Evolutionary conservation across 2,888 invertebrate genomes (phyloP), one percentile per base, ranked within the genome.

Genomic region (Clepsis dumicolana): DNA sequence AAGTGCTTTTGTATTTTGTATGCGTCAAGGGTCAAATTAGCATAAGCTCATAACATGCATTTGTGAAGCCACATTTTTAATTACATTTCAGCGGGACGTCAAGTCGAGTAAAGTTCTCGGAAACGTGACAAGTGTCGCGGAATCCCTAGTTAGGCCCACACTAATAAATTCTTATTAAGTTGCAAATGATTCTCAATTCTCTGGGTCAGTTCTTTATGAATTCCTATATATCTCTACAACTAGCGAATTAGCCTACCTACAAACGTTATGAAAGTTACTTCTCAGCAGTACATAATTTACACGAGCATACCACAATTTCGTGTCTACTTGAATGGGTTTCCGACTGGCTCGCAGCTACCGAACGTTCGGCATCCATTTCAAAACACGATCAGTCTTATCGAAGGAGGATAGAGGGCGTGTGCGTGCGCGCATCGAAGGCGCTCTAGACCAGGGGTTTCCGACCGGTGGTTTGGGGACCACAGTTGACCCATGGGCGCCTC

Each of bases 351-450:
- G 79, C 81, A 73, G 91, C 93, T 93, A 92, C 91, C 87, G 90
- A 89, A 90, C 80, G 82, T 84, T 83, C 76, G 75, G 82, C 87
- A 84, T 87, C 83, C 87, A 88, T 91, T 91, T 87, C 88, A 87
- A 91, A 88, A 86, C 83, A 87, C 84, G 85, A 89, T 88, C 87
- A 87, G 83, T 86, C 83, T 87, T 88, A 91, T 91, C 87, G 88
- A 85, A 87, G 85, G 83, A 84, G 83, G 83, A 91, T 87, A 89
- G 89, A 87, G 88, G 87, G 85, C 89, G 89, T 86, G 86, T 89
- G 90, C 91, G 90, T 89, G 84, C 84, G 89, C 88, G 88, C 92
- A 91, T 90, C 89, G 86, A 89, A 84, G 86, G 88, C 78, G 78
- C 71, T 71, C 66, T 73, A 60, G 80, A 88, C 74, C 67, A 29